A percentile compares a stretch with the other conserved stretches of the same genome.
Conservation (phyloP, 2,113 vertebrate species). For the Melierax canorus region DNA sequence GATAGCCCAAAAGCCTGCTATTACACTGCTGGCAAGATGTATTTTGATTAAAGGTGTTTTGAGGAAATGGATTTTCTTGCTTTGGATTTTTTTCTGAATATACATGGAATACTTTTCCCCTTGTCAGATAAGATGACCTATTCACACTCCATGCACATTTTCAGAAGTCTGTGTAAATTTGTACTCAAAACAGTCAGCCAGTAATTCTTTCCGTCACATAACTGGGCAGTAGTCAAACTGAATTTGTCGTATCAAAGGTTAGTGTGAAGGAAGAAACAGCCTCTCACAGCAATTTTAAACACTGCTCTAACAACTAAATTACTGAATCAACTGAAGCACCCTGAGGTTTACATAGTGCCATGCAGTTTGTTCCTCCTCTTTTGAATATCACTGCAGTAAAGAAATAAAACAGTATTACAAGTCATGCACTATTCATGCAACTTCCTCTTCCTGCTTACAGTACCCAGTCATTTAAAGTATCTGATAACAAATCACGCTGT, state of each 20-base stretch:
- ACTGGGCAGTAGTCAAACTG: neutral
- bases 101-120: neutral
- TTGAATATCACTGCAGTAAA: neutral
- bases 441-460: neutral
- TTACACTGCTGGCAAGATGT: neutral
- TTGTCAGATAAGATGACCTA: neutral
- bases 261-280: neutral
- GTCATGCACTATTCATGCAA: neutral
- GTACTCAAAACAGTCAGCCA: neutral
- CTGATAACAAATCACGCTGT: neutral
- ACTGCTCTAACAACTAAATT: neutral
- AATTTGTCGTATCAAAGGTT: neutral
- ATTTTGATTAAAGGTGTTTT: conserved; percentile 32
- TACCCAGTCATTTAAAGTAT: neutral
- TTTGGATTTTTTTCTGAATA: neutral
- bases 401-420: neutral
- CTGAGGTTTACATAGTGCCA: neutral
- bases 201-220: neutral
- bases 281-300: neutral
- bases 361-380: neutral
- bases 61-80: conserved; percentile 16
- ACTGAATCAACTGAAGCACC: neutral
- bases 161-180: neutral
- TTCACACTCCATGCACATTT: neutral
- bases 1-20: neutral